Evolutionary conservation across 2,888 invertebrate genomes (phyloP).

Genomic region (Anoplius nigerrimus): DNA sequence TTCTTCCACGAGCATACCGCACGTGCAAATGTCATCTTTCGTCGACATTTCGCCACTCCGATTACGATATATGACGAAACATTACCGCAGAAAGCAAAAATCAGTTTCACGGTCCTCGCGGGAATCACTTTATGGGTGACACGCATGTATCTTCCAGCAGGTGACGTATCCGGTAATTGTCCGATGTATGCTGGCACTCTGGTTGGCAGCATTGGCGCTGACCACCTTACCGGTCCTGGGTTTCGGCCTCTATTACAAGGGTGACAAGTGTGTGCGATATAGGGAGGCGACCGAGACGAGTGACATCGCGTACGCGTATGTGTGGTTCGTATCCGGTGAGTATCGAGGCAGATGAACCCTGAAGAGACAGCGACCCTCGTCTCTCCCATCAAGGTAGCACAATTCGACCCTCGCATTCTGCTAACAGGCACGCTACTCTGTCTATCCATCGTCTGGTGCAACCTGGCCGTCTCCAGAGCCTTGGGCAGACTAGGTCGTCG

Average conservation of each 20-base stretch:
- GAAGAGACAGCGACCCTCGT: neutral
- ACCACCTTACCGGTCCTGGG: slow-evolving; percentile 86
- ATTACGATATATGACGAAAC: no score
- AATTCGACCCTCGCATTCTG: neutral
- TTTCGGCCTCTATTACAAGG: slow-evolving; percentile 72
- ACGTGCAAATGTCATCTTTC: no score
- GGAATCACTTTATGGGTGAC: slow-evolving; percentile 40
- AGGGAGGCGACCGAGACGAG: slow-evolving; percentile 80
- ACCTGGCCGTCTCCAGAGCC: slow-evolving; percentile 87
- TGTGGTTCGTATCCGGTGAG: slow-evolving; percentile 87
- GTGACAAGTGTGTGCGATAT: slow-evolving; percentile 81
- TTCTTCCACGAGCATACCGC: no score
- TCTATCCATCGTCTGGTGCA: slow-evolving; percentile 87
- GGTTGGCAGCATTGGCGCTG: slow-evolving; percentile 82
- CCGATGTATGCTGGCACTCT: slow-evolving; percentile 82
- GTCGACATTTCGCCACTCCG: no score
- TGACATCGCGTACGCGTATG: slow-evolving; percentile 85
- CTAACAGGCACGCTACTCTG: slow-evolving; percentile 83
- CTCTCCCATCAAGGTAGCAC: neutral
- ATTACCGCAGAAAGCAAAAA: neutral
- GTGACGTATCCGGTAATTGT: slow-evolving; percentile 87
- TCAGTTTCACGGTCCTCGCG: neutral
- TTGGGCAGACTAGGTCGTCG: slow-evolving; percentile 78
- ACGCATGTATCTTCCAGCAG: slow-evolving; percentile 78
- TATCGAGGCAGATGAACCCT: slow-evolving; percentile 26